Evolutionary conservation across 2,888 invertebrate genomes (phyloP).

Genomic region (Nomada ferruginata): DNA sequence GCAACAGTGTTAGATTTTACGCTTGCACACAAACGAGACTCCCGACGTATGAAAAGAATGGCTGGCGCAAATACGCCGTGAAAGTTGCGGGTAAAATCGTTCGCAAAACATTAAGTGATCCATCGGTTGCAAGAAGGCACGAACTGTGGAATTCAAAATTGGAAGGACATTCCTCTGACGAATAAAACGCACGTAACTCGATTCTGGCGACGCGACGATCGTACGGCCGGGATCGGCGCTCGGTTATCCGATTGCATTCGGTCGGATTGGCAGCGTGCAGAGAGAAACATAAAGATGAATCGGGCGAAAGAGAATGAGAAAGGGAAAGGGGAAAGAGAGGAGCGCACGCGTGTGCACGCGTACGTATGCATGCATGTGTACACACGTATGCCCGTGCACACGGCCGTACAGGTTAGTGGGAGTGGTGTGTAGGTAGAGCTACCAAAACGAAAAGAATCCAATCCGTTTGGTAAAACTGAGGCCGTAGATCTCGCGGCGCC

Average conservation of each 20-base stretch:
- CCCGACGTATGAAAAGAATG: too few relatives aligned
- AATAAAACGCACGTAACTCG: slow-evolving; percentile 50
- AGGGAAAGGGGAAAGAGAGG: slow-evolving; percentile 1
- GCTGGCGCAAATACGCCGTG: too few relatives aligned
- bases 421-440: slow-evolving; percentile 30
- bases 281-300: slow-evolving; percentile 29
- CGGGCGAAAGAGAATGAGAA: slow-evolving; percentile 1
- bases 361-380: not conserved
- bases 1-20: too few relatives aligned
- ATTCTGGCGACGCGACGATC: slow-evolving; percentile 47
- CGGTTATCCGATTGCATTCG: slow-evolving; percentile 28
- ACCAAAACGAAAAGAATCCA: slow-evolving; percentile 76
- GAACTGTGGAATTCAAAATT: slow-evolving; percentile 43
- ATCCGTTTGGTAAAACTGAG: slow-evolving; percentile 71
- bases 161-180: slow-evolving; percentile 42
- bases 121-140: not conserved
- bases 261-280: slow-evolving; percentile 42
- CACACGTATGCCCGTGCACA: not conserved
- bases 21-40: too few relatives aligned
- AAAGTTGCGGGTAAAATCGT: not conserved
- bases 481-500: slow-evolving; percentile 81
- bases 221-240: slow-evolving; percentile 32
- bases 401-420: not conserved
- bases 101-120: not conserved
- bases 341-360: not conserved